These are phyloP conservation scores for Nasua narica DNA, from an alignment of 2,797 vertebrate species.

Conservation along the genomic window DNA sequence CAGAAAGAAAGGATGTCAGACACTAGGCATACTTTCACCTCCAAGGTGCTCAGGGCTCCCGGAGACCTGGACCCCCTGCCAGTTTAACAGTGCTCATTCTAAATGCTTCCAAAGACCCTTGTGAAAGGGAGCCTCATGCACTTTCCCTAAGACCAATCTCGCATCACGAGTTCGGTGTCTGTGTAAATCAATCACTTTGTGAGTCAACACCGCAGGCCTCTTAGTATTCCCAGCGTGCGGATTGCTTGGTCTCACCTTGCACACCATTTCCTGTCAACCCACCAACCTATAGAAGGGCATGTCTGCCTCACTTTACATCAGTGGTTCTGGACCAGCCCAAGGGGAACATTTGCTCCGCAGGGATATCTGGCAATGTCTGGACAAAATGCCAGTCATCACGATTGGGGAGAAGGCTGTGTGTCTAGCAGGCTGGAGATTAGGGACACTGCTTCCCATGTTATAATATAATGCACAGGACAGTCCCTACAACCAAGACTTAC, in stretches of 20 bases:
- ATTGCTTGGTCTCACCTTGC: background rate
- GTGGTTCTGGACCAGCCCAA: background rate
- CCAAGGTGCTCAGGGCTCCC: too few relatives aligned
- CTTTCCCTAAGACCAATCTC: background rate
- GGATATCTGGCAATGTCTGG: background rate
- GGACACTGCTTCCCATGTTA: background rate
- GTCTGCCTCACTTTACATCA: background rate
- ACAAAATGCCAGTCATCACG: background rate
- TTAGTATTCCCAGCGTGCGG: background rate
- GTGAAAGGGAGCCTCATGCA: background rate
- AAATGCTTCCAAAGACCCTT: background rate
- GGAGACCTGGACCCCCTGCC: background rate
- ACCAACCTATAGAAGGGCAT: background rate
- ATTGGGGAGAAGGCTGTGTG: accelerated
- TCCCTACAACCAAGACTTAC: background rate
- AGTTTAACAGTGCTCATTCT: background rate
- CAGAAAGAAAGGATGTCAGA: background rate
- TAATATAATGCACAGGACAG: background rate
- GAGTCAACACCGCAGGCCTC: accelerated
- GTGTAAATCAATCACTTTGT: background rate
- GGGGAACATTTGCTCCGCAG: accelerated
- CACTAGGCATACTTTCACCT: background rate
- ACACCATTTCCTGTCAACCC: background rate
- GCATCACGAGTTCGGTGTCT: background rate
- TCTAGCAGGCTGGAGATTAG: too few relatives aligned